phyloP scores from a whole-genome alignment of 2,797 vertebrate species.

The Florisuga fusca region DNA sequence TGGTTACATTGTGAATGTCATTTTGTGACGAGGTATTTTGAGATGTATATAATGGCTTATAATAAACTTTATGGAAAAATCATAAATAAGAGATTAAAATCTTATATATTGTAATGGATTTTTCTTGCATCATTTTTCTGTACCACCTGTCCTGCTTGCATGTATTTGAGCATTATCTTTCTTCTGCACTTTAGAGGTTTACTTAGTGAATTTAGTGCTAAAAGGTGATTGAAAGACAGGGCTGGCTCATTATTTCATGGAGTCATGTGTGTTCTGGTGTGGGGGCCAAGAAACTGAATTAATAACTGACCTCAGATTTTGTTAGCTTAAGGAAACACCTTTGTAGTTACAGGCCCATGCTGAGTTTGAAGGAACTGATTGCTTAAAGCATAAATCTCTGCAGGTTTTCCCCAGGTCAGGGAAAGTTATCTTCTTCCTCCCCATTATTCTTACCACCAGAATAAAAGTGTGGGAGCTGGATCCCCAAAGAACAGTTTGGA shows the following conservation, averaged over 20 bases:
- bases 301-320: background rate
- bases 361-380: background rate
- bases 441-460: background rate
- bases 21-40: slow-evolving; percentile 39
- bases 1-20: slow-evolving; percentile 48
- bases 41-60: slow-evolving; percentile 59
- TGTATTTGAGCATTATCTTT: background rate
- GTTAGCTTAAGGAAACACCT: background rate
- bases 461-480: background rate
- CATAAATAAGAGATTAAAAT: slow-evolving; percentile 60
- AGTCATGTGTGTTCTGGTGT: background rate
- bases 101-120: slow-evolving; percentile 10
- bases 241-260: background rate
- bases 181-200: background rate
- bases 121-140: slow-evolving; percentile 23
- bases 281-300: background rate
- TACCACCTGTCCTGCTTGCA: slow-evolving; percentile 39
- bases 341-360: too few species aligned
- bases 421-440: background rate
- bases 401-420: background rate
- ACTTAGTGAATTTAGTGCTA: background rate
- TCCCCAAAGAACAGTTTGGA: background rate
- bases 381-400: background rate
- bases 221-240: background rate
- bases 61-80: slow-evolving; percentile 68